Base-by-base conservation (phyloP, 2,797 vertebrate species). In the Capromys pilorides region DNA sequence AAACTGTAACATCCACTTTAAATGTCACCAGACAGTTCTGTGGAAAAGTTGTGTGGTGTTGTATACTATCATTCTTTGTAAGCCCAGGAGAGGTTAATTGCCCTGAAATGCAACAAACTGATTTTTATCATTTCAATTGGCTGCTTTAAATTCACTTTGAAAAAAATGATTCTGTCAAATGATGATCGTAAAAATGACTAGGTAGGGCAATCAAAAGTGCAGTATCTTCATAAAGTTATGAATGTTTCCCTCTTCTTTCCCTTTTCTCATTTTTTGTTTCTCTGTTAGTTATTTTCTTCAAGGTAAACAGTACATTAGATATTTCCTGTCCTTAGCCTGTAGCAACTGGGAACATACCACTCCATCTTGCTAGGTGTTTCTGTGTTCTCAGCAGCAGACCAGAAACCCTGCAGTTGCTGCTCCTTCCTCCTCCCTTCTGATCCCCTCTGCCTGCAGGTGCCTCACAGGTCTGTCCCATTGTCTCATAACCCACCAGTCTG, bases 101-200 rank as follows among this genome's bases (percentile, higher is more conserved):
- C 18, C 36, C 5, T 28, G 9, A 79, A 93, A 66, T 78, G 12
- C 57, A 87, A 7, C 66, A 80, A 95, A 64, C 33, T 89, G 59
- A 90, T 59, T 95, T 94, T 90, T 86, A 45, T 79, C 93, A 83
- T 45, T 88, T 93, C 67, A 80, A 61, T 2, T 87, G 81, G 33
- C 67, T 78, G 18, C 84, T 92, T 95, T 96, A 81, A 93, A 82
- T 96, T 89, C 9, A 93, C 77, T 92, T 95, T 91, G 86, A 36
- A 73, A 92, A 92, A 93, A 88, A 79, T 3, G 36, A 10, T 93
- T 79, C 62, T 79, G 81, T 90, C 51, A 93, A 82, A 49, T 61
- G 28, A 87, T 31, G 71, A 84, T 69, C 66, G 39, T 94, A 31
- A 87, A 41, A 93, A 16, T 94, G 41, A 75, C 31, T 92, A 75